Evolutionary conservation across 92 coral and sea anemone species (phyloP).

Genomic region (Phenganax stokvisi): DNA sequence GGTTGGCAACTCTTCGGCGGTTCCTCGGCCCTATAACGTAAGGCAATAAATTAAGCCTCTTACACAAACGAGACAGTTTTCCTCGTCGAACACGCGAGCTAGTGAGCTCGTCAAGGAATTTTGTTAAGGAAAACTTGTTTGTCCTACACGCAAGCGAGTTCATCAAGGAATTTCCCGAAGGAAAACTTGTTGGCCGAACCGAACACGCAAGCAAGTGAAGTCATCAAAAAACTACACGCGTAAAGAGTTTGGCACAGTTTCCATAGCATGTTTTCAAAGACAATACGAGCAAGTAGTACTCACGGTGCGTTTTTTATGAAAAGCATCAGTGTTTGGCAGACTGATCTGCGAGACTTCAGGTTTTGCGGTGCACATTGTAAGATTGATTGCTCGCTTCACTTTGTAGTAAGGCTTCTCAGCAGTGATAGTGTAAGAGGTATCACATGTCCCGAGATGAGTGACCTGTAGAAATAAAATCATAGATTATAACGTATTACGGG

Average conservation of each 20-base stretch:
- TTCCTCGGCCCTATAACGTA: slow-evolving; percentile 17
- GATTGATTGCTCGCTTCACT: slow-evolving; percentile 24
- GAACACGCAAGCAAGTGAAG: no score
- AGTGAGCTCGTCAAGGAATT: no score
- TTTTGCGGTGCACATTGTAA: background rate
- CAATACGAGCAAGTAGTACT: background rate
- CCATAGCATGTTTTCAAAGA: no score
- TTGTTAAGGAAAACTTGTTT: no score
- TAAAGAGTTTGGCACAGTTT: no score
- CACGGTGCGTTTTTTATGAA: background rate
- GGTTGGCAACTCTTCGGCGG: background rate
- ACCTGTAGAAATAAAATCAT: slow-evolving; percentile 41
- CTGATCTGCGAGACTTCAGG: background rate
- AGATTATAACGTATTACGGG: background rate
- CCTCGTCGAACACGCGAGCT: background rate
- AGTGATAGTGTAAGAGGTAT: slow-evolving; percentile 57
- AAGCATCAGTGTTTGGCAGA: slow-evolving; percentile 15
- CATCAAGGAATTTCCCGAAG: no score
- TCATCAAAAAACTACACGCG: no score
- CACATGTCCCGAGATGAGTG: slow-evolving; percentile 69
- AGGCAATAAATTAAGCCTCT: no score
- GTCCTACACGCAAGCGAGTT: no score
- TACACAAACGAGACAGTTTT: background rate
- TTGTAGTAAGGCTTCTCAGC: slow-evolving; percentile 11
- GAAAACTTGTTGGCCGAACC: no score